Evolutionary conservation across 2,797 vertebrate species (phyloP), one percentile per base, ranked within the genome.

Genomic region (Brachymystax lenok): DNA sequence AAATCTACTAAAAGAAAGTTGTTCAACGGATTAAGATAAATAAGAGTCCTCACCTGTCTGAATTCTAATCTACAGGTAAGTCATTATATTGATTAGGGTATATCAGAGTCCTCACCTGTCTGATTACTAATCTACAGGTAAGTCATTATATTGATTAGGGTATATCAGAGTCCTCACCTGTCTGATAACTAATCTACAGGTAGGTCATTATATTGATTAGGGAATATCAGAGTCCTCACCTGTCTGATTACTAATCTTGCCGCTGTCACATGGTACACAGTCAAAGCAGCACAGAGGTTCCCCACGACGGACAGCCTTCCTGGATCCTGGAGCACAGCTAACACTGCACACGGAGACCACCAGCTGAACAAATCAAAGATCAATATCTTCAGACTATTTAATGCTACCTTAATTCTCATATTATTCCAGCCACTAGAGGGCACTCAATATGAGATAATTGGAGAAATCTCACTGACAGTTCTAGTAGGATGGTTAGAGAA

Each of bases 261-360:
- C 93, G 66, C 84, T 89, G 85, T 94, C 94, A 91, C 94, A 94
- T 90, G 88, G 88, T 89, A 94, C 82, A 94, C 93, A 94, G 84
- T 94, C 93, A 94, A 93, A 94, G 90, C 93, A 94, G 86, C 93
- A 94, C 74, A 94, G 80, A 90, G 92, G 92, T 89, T 94, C 87
- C 80, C 92, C 91, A 84, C 51, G 89, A 87, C 92, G 92, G 85
- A 92, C 88, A 91, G 94, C 93, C 82, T 94, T 94, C 86, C 93
- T 83, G 84, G 80, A 91, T 76, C 94, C 94, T 73, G 85, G 83
- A 69, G 69, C 1, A 63, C 89, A 90, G 77, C 80, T 83, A 69
- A 79, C 78, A 82, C 80, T 83, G 80, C 86, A 94, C 64, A 92
- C 71, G 87, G 93, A 94, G 84, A 91, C 86, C 46, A 90, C 87